Evolutionary conservation across 2,113 vertebrate species (phyloP), one percentile per base, ranked within the genome.

Genomic region (Symphodus melops): DNA sequence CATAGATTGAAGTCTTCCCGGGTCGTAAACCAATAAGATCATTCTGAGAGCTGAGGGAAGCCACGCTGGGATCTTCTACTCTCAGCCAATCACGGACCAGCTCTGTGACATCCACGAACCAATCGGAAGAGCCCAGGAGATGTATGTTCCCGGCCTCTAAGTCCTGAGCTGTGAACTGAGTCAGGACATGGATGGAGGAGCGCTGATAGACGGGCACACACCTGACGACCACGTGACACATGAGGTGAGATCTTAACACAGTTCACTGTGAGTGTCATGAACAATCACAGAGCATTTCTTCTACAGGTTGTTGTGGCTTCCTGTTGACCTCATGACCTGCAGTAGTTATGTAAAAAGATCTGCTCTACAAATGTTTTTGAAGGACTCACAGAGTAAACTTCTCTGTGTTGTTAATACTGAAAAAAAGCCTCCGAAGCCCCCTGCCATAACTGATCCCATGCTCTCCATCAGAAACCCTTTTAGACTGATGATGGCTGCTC

Each of bases 81-180:
- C 85, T 89, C 54, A 94, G 73, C 88, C 81, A 90, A 33, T 90
- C 69, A 20, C 20, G 58, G 41, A 93, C 89, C 41, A 94, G 79
- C 23, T 93, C 90, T 4, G 93, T 94, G 42, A 94, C 90, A 51
- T 94, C 94, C 41, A 94, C 84, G 4, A 94, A 91, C 93, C 92
- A 94, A 52, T 94, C 94, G 8, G 88, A 76, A 1, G 92, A 93
- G 28, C 83, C 88, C n/a, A 94, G 86, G 57, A 94, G 91, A 56
- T 91, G 87, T 3, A 70, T 85, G 23, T 81, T 85, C 67, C 84
- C 72, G 37, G 87, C 77, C 2, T 52, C 72, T 33, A 80, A 74
- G 44, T 86, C 84, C 56, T 83, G 79, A 52, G 93, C 93, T 56
- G 77, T 89, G 62, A 94, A 94, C 72, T 91, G 93, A 49, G 94